Evolutionary conservation across 2,888 invertebrate genomes (phyloP), one percentile per base, ranked within the genome.

Genomic region (Cordilura impudica): DNA sequence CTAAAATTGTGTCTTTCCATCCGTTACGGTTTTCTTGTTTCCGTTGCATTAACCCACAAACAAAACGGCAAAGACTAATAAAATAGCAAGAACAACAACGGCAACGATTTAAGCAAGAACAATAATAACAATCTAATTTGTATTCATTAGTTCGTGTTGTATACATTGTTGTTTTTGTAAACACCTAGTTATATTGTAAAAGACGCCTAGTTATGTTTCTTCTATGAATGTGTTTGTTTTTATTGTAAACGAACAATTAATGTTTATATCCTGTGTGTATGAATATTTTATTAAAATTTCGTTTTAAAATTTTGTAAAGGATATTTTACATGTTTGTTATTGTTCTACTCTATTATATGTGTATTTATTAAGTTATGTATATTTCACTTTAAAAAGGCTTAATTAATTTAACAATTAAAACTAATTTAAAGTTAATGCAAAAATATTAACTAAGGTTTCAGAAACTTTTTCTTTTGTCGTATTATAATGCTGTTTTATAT

Each of bases 361-460:
- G 54, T 69, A 35, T 65, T 21, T 67, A 63, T 70, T 31, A 77
- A 51, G 51, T 12, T 58, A 83, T 85, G 81, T 83, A 84, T 85
- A 82, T 81, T 83, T 83, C 83, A 84, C 83, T 74, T 70, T 83
- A 78, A 83, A 83, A 51, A 83, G 83, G 83, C 81, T 83, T 84
- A 84, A 85, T 84, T 85, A 84, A 83, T 84, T 83, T 82, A 83
- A 83, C 83, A 84, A 84, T 53, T 84, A 82, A 61, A 56, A 56
- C 82, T 82, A 81, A 67, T 78, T 82, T 60, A 63, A 74, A 58
- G 70, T 81, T 77, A 26, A 26, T 4, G 6, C 63, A 72, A 63
- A 74, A 61, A 67, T 67, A 39, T 19, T 29, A 45, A 31, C 21
- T n/a, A 45, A 18, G 4, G 31, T 31, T 61, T 45, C 5, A 16